These are phyloP conservation scores for Porites australiensis DNA, from an alignment of 64 coral and sea anemone species.

Conservation along the genomic window DNA sequence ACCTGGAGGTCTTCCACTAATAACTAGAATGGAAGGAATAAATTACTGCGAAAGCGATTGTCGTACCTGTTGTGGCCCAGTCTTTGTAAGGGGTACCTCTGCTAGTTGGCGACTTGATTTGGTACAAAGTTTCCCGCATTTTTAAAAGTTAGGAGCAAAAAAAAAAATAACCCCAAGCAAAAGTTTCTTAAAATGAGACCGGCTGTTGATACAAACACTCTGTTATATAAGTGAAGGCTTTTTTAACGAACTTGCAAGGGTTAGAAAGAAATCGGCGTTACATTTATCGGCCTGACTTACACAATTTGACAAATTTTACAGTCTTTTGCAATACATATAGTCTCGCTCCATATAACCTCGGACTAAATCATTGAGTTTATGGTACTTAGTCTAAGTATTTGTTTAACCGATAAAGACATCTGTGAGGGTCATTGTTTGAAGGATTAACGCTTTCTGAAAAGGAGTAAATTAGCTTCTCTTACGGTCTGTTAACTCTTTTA, in stretches of 20 bases:
- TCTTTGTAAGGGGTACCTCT: conserved; percentile 28
- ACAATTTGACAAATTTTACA: not conserved
- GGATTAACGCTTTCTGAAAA: conserved; percentile 11
- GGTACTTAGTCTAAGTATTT: not conserved
- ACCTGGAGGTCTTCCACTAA: too few species aligned
- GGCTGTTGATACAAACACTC: not conserved
- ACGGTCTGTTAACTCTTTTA: conserved; percentile 6
- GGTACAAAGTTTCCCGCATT: conserved; percentile 6
- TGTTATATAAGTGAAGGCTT: not conserved
- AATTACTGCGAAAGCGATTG: not conserved
- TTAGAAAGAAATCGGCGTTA: not conserved
- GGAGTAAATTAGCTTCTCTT: not conserved
- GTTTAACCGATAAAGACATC: conserved; percentile 20
- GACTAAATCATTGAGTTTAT: not conserved
- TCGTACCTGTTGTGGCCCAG: conserved; percentile 42
- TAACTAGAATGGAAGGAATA: too few species aligned
- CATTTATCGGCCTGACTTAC: not conserved
- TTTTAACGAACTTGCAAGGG: not conserved
- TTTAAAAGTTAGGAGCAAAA: not conserved
- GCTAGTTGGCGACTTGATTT: not conserved
- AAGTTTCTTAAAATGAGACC: not conserved
- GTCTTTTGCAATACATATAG: not conserved
- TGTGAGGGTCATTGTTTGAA: not conserved
- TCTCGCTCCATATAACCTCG: too few species aligned
- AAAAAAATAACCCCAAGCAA: not conserved